Percentiles rank a stretch among this genome's conserved stretches.
These are phyloP conservation scores for Dolichopus griseipennis DNA, from an alignment of 2,888 invertebrate genomes.

Conservation along the genomic window DNA sequence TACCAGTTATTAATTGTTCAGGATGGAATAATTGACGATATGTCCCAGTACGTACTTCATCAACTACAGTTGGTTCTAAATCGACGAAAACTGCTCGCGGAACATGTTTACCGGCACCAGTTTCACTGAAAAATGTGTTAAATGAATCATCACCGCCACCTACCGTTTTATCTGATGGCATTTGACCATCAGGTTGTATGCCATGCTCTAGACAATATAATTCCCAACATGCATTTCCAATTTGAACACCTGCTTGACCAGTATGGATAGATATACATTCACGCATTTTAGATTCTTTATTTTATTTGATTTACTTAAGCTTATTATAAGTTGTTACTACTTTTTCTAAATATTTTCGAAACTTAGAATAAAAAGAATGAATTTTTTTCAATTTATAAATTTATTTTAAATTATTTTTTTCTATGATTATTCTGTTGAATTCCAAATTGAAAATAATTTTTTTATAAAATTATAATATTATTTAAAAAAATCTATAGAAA, in stretches of 20 bases:
- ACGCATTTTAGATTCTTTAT: constrained; percentile 37
- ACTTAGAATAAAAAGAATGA: too few relatives aligned
- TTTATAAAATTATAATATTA: too few relatives aligned
- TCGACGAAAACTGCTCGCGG: constrained; percentile 58
- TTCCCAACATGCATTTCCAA: constrained; percentile 76
- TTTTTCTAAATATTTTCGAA: too few relatives aligned
- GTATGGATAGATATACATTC: constrained; percentile 58
- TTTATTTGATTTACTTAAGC: too few relatives aligned
- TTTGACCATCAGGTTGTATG: constrained; percentile 79
- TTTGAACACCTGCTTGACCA: constrained; percentile 56
- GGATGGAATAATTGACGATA: constrained; percentile 58
- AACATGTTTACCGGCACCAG: constrained; percentile 49
- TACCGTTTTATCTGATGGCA: constrained; percentile 70
- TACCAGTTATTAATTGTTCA: constrained; percentile 60
- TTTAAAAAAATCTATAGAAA: too few relatives aligned
- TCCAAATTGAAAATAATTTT: too few relatives aligned
- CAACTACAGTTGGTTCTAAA: constrained; percentile 55
- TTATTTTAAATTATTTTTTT: too few relatives aligned
- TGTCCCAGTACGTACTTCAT: constrained; percentile 49
- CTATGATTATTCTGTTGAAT: too few relatives aligned
- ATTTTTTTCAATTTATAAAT: too few relatives aligned
- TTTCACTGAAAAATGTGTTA: constrained; percentile 66
- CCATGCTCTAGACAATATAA: constrained; percentile 69
- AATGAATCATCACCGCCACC: constrained; percentile 51
- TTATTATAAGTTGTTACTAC: too few relatives aligned